These are phyloP conservation scores for Eupeodes luniger DNA, from an alignment of 2,888 invertebrate genomes.

Conservation along the genomic window DNA sequence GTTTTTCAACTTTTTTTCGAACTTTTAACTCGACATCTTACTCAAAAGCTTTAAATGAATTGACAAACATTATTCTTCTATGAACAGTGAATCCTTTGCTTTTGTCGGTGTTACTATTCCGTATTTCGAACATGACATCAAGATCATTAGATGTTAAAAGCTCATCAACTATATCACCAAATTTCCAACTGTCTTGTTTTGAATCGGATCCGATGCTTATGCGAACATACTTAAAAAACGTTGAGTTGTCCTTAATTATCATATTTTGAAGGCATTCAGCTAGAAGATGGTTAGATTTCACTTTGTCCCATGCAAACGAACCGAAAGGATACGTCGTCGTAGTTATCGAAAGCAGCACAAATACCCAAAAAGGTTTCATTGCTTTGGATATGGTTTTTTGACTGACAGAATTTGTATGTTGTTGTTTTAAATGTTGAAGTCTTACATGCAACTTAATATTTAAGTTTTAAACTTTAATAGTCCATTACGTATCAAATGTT, in stretches of 20 bases:
- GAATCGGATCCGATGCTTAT: not conserved
- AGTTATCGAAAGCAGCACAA: not conserved
- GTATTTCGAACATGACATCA: not conserved
- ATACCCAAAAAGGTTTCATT: not conserved
- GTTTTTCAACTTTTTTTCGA: too few relatives aligned
- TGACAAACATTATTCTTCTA: not conserved
- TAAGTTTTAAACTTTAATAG: too few relatives aligned
- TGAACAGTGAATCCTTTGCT: not conserved
- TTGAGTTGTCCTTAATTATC: not conserved
- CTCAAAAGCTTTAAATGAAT: not conserved
- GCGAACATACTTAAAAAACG: not conserved
- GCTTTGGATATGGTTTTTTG: not conserved
- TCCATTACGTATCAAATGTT: too few relatives aligned
- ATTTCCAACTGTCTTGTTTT: not conserved
- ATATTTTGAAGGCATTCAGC: not conserved
- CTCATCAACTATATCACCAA: constrained; percentile 1
- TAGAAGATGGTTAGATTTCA: not conserved
- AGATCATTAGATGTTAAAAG: not conserved
- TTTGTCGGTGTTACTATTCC: not conserved
- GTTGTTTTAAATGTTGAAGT: too few relatives aligned
- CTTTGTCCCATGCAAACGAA: not conserved
- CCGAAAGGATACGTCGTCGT: too few relatives aligned
- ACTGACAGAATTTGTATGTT: not conserved
- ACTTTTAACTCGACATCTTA: not conserved
- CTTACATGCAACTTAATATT: too few relatives aligned